phyloP scores from a whole-genome alignment of 2,113 vertebrate species.

The Cygnus buccinator region DNA sequence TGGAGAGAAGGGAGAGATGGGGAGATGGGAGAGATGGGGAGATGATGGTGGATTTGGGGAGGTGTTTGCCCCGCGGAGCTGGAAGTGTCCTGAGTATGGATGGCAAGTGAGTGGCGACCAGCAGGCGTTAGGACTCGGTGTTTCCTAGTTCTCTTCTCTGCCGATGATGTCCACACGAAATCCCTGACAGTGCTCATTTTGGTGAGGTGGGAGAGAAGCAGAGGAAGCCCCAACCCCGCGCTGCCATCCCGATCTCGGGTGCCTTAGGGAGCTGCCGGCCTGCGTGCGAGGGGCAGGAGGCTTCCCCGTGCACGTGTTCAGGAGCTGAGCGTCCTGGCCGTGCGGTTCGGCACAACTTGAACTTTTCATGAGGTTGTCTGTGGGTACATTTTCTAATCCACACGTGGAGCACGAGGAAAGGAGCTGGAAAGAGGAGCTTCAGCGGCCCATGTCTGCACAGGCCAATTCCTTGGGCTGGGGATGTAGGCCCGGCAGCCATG shows the following conservation, averaged over 20 bases:
- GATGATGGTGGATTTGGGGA: too few relatives aligned
- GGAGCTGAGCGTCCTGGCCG: not conserved
- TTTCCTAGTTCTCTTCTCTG: conserved; percentile 15
- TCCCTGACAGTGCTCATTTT: not conserved
- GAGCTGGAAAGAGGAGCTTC: not conserved
- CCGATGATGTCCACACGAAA: not conserved
- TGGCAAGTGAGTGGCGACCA: not conserved
- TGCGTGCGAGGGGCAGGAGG: not conserved
- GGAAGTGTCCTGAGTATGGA: too few relatives aligned
- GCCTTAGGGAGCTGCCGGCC: conserved; percentile 44
- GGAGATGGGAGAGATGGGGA: too few relatives aligned
- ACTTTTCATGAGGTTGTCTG: not conserved
- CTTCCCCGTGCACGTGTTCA: not conserved
- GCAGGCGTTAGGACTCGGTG: not conserved
- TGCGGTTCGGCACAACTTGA: not conserved
- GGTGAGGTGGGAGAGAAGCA: not conserved
- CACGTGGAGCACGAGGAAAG: not conserved
- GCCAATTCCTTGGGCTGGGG: not conserved
- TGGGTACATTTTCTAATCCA: not conserved
- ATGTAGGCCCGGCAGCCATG: not conserved
- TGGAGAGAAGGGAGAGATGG: too few relatives aligned
- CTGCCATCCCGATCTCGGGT: not conserved
- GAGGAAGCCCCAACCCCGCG: not conserved
- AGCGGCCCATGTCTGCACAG: not conserved
- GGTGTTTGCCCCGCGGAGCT: too few relatives aligned